Conservation (phyloP, 2,797 vertebrate species). For the Pteropus rufus region DNA sequence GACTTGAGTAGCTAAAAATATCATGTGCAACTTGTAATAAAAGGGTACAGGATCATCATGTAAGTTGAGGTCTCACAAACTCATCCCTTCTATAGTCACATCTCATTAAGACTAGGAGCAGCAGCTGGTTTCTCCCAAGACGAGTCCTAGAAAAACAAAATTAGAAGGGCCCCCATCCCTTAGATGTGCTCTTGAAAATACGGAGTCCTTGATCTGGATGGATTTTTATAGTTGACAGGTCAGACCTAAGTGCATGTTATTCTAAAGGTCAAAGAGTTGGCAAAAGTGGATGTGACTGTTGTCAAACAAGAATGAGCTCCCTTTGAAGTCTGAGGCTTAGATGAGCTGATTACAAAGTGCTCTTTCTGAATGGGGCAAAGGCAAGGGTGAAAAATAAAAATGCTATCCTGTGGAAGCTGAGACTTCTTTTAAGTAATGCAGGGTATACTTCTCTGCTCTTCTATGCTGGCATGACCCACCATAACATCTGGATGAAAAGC, state of each 20-base stretch:
- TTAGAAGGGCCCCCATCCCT: conserved; percentile 67
- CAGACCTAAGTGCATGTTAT: conserved; percentile 68
- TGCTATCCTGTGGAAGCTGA: not conserved
- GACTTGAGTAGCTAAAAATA: not conserved
- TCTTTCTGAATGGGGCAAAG: conserved; percentile 11
- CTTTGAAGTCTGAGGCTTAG: conserved; percentile 79
- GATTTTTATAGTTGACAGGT: conserved; percentile 78
- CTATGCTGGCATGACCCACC: not conserved
- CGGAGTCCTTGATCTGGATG: conserved; percentile 67
- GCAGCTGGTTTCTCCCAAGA: conserved; percentile 69
- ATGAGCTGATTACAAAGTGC: conserved; percentile 49
- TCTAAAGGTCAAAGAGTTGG: conserved; percentile 77
- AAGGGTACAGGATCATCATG: conserved; percentile 49
- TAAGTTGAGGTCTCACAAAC: conserved; percentile 42
- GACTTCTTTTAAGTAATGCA: not conserved
- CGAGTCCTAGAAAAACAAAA: conserved; percentile 62
- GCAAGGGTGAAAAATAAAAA: conserved; percentile 26
- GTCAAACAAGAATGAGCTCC: conserved; percentile 62
- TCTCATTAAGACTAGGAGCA: conserved; percentile 58
- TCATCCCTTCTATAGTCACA: conserved; percentile 45
- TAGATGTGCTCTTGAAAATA: conserved; percentile 75
- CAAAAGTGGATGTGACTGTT: conserved; percentile 70
- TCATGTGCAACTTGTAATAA: conserved; percentile 50
- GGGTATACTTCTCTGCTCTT: not conserved
- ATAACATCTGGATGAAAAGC: not conserved